These are phyloP conservation scores for Thryonomys swinderianus DNA, from an alignment of 2,113 vertebrate species.

Conservation along the genomic window DNA sequence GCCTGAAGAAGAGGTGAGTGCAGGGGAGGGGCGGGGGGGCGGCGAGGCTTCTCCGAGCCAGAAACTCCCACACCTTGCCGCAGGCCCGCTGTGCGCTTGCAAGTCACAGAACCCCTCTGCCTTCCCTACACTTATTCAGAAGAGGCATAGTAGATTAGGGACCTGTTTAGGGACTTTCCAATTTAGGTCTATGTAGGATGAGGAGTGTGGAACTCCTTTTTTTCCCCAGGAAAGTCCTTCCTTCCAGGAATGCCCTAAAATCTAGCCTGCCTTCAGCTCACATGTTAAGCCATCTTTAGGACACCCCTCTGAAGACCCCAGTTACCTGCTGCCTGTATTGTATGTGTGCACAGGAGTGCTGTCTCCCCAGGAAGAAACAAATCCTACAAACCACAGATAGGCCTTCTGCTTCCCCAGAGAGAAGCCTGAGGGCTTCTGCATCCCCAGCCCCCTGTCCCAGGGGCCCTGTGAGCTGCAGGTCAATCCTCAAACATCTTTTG, in stretches of 20 bases:
- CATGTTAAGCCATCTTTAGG: neutral
- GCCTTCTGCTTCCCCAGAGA: too few species aligned
- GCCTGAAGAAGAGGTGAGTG: constrained; percentile 84
- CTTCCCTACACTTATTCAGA: neutral
- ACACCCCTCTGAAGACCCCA: neutral
- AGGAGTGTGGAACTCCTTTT: neutral
- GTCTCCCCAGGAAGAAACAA: neutral
- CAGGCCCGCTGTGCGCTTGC: neutral
- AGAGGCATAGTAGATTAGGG: neutral
- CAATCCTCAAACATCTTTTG: neutral
- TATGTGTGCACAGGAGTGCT: too few species aligned
- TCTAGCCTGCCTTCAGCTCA: neutral
- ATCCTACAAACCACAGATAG: neutral
- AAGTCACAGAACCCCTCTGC: neutral
- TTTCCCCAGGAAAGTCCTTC: neutral
- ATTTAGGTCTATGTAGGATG: neutral
- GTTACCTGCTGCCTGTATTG: neutral
- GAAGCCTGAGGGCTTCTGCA: neutral
- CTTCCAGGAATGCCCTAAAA: neutral
- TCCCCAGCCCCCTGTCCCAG: neutral
- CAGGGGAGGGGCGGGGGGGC: neutral
- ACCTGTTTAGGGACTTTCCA: neutral
- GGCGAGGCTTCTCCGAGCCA: neutral
- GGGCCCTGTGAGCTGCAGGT: neutral
- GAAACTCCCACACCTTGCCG: neutral